Evolutionary conservation across 2,113 vertebrate species (phyloP).

Genomic region (Hippocampus guttulatus): DNA sequence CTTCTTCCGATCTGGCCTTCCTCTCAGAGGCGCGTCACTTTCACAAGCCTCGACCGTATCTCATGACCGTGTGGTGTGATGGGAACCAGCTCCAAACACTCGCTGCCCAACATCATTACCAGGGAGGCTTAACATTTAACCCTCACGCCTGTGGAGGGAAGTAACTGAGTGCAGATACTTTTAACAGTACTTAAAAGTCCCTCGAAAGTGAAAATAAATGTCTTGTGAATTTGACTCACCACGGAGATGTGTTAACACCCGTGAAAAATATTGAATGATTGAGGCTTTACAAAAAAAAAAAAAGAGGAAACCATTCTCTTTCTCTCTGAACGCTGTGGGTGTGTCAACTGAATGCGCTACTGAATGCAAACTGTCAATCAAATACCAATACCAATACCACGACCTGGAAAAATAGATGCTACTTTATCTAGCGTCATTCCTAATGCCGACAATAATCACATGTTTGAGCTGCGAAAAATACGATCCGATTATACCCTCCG

Average conservation of each 20-base stretch:
- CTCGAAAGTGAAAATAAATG: not conserved
- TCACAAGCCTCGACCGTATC: conserved; percentile 47
- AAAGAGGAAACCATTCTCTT: too few relatives aligned
- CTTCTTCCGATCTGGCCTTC: conserved; percentile 36
- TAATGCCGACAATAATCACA: too few relatives aligned
- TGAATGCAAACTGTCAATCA: too few relatives aligned
- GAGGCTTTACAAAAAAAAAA: not conserved
- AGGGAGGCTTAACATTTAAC: conserved; percentile 61
- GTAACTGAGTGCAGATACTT: not conserved
- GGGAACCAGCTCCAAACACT: conserved; percentile 63
- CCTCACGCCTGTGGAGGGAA: conserved; percentile 23
- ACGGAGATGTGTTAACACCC: too few relatives aligned
- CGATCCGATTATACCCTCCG: too few relatives aligned
- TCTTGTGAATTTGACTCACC: not conserved
- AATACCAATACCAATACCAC: too few relatives aligned
- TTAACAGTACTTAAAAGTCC: not conserved
- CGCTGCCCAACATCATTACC: conserved; percentile 29
- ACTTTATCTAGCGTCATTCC: too few relatives aligned
- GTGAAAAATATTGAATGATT: too few relatives aligned
- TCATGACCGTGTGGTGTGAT: conserved; percentile 63
- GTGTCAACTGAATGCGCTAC: too few relatives aligned
- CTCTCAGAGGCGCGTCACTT: conserved; percentile 23
- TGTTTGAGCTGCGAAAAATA: too few relatives aligned
- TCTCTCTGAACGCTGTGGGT: too few relatives aligned
- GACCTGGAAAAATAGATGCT: too few relatives aligned